Evolutionary conservation across 2,888 invertebrate genomes (phyloP), one percentile per base, ranked within the genome.

Genomic region (Scaptodrosophila latifasciaeformis): DNA sequence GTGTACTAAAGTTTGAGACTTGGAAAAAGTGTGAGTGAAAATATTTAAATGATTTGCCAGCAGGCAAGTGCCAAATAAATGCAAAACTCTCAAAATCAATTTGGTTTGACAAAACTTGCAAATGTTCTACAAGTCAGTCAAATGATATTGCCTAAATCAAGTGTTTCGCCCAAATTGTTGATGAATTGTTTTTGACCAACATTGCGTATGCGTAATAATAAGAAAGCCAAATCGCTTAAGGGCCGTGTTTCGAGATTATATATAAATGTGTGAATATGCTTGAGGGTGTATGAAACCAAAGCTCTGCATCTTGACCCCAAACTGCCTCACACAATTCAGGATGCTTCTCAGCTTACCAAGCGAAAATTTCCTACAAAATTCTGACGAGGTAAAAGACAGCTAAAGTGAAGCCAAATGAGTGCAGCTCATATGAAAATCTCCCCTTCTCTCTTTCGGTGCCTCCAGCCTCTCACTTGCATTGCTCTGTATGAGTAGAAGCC

Each of bases 231-330:
- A 29, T 50, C 24, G 30, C 29, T 35, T 47, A 47, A 18, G 29
- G 37, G 50, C 40, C 31, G 51, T 47, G 40, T 34, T 58, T 48
- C 35, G 7, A 5, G 44, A 13, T 19, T 37, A 18, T 10, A 10
- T 27, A 15, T 37, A 7, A 29, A 42, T 40, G n/a, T 54, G 35
- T 12, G 30, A 31, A 9, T 27, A 40, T 24, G 21, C 31, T 44
- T 29, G 49, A 47, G 45, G 37, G 43, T 12, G 44, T 27, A 6
- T 7, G 7, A 15, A 13, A n/a, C n/a, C 19, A 31, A 10, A 31
- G 9, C 9, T 31, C 12, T 50, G 42, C 78, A 74, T 54, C 70
- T 75, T 77, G 78, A 75, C 78, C 74, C 69, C 78, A 65, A 65
- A 62, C 56, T 61, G 67, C 42, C 59, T 54, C 58, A 13, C 50